Evolutionary conservation across 2,113 vertebrate genomes (phyloP).

Genomic region (Lophochroa leadbeateri): DNA sequence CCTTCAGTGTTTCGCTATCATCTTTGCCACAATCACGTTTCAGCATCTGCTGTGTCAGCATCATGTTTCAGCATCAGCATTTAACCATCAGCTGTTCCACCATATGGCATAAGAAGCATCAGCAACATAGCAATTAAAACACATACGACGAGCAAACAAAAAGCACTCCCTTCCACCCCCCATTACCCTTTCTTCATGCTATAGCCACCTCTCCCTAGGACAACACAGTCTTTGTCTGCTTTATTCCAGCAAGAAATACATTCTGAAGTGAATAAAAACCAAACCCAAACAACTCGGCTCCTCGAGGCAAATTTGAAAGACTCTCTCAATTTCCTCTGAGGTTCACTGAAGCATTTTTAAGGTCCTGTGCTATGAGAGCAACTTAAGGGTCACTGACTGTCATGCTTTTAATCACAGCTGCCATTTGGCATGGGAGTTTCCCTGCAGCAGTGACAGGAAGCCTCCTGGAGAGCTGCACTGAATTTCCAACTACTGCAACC

Average conservation of each 20-base stretch:
- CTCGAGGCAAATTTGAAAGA: neutral
- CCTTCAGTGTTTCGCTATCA: slow-evolving; percentile 50
- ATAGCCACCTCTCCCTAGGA: neutral
- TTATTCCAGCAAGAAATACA: neutral
- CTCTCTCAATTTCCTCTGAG: neutral
- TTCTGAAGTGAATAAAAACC: neutral
- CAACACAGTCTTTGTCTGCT: neutral
- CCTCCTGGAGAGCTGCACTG: neutral
- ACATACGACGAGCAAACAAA: neutral
- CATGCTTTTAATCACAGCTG: neutral
- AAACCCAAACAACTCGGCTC: neutral
- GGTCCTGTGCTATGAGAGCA: neutral
- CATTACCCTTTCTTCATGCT: neutral
- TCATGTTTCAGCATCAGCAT: slow-evolving; percentile 61
- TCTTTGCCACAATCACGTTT: slow-evolving; percentile 51
- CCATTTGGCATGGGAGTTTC: neutral
- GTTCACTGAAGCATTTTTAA: slow-evolving; percentile 48
- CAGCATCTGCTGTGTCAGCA: slow-evolving; percentile 70
- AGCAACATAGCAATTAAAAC: slow-evolving; percentile 10
- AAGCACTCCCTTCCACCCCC: neutral
- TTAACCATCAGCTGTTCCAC: slow-evolving; percentile 71
- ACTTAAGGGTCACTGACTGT: slow-evolving; percentile 20
- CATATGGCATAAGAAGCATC: slow-evolving; percentile 64
- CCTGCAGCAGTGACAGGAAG: neutral
- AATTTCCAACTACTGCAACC: neutral